Evolutionary conservation across 2,113 vertebrate genomes (phyloP), one percentile per base, ranked within the genome.

Genomic region (Chauna torquata): DNA sequence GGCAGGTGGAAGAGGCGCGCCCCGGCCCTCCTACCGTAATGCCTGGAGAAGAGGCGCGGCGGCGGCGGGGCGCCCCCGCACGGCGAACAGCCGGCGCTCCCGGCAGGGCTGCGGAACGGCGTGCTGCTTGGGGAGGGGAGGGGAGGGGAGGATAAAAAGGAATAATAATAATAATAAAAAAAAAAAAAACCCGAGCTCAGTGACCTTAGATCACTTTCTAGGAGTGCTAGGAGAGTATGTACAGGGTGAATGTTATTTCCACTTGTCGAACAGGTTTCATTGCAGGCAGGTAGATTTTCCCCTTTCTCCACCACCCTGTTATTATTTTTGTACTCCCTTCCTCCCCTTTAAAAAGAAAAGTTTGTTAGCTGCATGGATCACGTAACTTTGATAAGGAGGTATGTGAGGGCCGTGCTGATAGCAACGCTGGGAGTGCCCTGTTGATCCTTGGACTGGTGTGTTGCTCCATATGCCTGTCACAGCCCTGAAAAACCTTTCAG

Each of bases 1-100:
- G 96, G 97, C 98, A 98, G 97, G 97, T 98, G 98, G 96, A 97
- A 97, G 86, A 70, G 97, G 90, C 77, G 92, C 82, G 88, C 96
- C 89, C 94, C 90, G 88, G 92, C 97, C 98, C 97, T 85, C 95
- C 75, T 98, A 98, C 98, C 98, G 97, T 97, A 98, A 88, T 59
- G 88, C 91, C 54, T 24, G 65, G 94, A 91, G 40, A 89, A 95
- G 82, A 93, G 65, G 89, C 49, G 81, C 87, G 34, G 23, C 44
- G 0, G 25, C 65, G 13, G 20, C 12, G 30, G 28, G 36, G 52
- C 70, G 65, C 68, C 78, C 34, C 36, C 78, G 6, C 55, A 8
- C 27, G 71, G 54, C 24, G 27, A 45, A n/a, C 38, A 44, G 23
- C 25, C 12, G 9, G 4, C 5, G 28, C 40, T 5, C 1, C 13